phyloP scores from a whole-genome alignment of 2,797 vertebrate genomes.

The Tenualosa thibaudeaui region DNA sequence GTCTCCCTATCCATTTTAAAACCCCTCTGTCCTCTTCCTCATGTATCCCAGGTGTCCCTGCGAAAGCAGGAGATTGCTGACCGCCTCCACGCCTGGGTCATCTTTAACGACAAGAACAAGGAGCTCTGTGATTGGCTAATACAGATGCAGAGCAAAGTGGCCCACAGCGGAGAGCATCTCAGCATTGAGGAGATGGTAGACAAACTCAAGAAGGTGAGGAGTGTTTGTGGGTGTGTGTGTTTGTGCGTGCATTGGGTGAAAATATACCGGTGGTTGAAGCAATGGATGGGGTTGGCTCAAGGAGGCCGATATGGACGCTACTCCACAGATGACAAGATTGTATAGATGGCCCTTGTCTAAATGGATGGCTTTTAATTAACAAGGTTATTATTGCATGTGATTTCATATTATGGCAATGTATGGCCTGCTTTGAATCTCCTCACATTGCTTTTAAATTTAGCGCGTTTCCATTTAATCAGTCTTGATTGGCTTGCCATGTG shows the following conservation, averaged over 20 bases:
- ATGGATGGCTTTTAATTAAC: neutral
- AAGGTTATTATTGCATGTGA: neutral
- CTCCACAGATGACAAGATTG: neutral
- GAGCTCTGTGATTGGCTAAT: slow-evolving; percentile 92
- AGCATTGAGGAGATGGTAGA: slow-evolving; percentile 93
- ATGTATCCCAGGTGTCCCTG: slow-evolving; percentile 77
- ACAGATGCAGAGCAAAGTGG: slow-evolving; percentile 90
- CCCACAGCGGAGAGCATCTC: slow-evolving; percentile 77
- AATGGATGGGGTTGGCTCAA: slow-evolving; percentile 29
- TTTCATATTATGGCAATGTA: neutral
- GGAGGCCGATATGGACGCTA: neutral
- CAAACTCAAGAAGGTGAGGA: slow-evolving; percentile 86
- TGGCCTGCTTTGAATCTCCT: neutral
- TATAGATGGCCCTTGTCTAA: neutral
- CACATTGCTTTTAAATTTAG: neutral
- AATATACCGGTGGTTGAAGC: slow-evolving; percentile 36
- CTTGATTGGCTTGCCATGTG: neutral
- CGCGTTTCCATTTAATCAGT: neutral
- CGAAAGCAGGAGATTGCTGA: slow-evolving; percentile 89
- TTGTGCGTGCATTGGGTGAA: neutral
- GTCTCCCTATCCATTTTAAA: neutral
- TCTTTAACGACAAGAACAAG: slow-evolving; percentile 93
- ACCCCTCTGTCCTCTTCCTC: neutral
- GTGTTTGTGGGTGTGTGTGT: neutral
- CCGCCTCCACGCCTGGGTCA: slow-evolving; percentile 86